Evolutionary conservation across 1,140 invertebrate species (phyloP).

Genomic region (Uloborus diversus): DNA sequence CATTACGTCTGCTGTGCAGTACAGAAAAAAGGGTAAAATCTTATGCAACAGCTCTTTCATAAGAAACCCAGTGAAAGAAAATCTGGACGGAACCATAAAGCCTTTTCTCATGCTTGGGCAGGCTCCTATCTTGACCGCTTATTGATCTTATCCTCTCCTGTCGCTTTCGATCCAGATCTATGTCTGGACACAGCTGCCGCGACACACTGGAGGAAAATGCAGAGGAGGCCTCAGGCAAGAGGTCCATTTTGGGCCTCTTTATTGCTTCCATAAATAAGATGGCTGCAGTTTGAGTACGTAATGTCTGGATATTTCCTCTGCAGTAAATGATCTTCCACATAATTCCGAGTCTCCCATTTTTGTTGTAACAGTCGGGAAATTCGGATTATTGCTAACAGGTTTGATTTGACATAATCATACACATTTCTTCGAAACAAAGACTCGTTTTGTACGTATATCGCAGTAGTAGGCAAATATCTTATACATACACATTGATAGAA

Average conservation of each 20-base stretch:
- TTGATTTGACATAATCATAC: too few relatives aligned
- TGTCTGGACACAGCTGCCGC: neutral
- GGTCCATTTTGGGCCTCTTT: constrained; percentile 20
- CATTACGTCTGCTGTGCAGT: neutral
- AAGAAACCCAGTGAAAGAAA: neutral
- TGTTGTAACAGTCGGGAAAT: neutral
- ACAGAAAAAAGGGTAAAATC: neutral
- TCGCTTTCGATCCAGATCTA: constrained; percentile 8
- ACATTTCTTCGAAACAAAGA: too few relatives aligned
- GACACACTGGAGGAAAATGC: constrained; percentile 17
- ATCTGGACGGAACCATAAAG: neutral
- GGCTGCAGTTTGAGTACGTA: constrained; percentile 18
- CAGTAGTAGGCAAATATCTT: too few relatives aligned
- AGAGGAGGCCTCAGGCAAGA: neutral
- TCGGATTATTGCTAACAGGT: too few relatives aligned
- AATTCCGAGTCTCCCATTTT: constrained; percentile 24
- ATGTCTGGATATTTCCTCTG: constrained; percentile 14
- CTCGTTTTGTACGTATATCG: too few relatives aligned
- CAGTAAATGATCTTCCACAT: constrained; percentile 13
- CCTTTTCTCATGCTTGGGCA: neutral
- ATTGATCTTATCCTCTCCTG: constrained; percentile 18
- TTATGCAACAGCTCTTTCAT: neutral
- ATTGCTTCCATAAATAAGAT: constrained; percentile 47
- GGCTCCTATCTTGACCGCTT: neutral
- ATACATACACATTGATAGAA: too few relatives aligned